Evolutionary conservation across 1,140 invertebrate genomes (phyloP).

Genomic region (Conus betulinus): DNA sequence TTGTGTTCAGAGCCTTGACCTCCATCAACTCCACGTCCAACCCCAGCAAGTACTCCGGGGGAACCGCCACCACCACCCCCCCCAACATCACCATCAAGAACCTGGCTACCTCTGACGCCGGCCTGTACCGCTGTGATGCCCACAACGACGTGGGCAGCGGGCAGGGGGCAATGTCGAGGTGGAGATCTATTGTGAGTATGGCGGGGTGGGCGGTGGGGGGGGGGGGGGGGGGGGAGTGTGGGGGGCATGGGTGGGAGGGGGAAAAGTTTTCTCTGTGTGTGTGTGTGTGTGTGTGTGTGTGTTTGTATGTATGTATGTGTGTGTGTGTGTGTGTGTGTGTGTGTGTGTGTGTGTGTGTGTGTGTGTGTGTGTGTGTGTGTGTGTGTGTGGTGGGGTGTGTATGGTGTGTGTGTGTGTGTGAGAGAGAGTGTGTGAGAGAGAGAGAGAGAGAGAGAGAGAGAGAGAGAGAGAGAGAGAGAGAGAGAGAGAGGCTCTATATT

Average conservation of each 20-base stretch:
- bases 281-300: background rate
- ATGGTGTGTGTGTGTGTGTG: too few species aligned
- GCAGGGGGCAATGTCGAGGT: background rate
- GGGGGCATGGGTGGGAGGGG: background rate
- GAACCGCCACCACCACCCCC: background rate
- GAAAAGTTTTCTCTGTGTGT: background rate
- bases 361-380: background rate
- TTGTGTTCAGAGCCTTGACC: background rate
- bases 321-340: background rate
- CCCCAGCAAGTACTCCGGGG: conserved; percentile 21
- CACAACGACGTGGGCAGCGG: conserved; percentile 20
- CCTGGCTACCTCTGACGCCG: background rate
- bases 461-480: too few species aligned
- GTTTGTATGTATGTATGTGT: background rate
- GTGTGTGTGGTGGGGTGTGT: background rate
- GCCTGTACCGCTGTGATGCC: conserved; percentile 15
- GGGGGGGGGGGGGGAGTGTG: background rate
- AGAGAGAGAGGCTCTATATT: too few species aligned
- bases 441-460: too few species aligned
- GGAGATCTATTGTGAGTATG: conserved; percentile 1
- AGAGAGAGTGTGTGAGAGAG: too few species aligned
- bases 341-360: background rate
- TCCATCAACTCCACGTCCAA: background rate
- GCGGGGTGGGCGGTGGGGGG: background rate
- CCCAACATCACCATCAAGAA: background rate